Evolutionary conservation across 2,888 invertebrate species (phyloP), one percentile per base, ranked within the genome.

Genomic region (Leptura quadrifasciata): DNA sequence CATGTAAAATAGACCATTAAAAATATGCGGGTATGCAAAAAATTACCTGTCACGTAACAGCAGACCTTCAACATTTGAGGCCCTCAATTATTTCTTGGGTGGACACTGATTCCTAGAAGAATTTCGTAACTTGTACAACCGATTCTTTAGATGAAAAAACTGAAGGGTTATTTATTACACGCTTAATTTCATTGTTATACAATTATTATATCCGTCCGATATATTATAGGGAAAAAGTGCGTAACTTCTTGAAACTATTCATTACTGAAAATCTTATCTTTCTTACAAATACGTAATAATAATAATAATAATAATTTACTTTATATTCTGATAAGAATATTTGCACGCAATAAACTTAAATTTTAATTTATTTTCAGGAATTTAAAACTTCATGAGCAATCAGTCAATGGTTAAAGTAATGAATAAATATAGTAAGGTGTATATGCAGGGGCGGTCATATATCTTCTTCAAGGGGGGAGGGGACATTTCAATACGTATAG

Each of bases 81-180:
- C 58, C 58, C 58, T 21, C 58, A 27, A 24, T 58, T 58, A 27
- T 58, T 24, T 58, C 58, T 58, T 58, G 58, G 58, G 58, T 58
- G 58, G 58, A 58, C 58, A 21, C 58, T 58, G 24, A 47, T 47
- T 47, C 47, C 3, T 2, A 47, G 47, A 47, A 47, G 10, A n/a
- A 47, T 47, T 47, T 47, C 47, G 47, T 47, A 47, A 47, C 47
- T 6, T 47, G 47, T 47, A n/a, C 5, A 47, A 47, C n/a, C n/a
- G 15, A n/a, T 47, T 47, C n/a, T 47, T 47, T 47, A n/a, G n/a
- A 12, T 47, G 27, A 47, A 15, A 47, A 39, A 12, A 12, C 39
- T n/a, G 12, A n/a, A 47, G 47, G 47, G 47, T n/a, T n/a, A 47
- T 0, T 47, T 47, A 47, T 47, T 47, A n/a, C 47, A 47, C 47